Evolutionary conservation across 2,888 invertebrate species (phyloP), one percentile per base, ranked within the genome.

Genomic region (Euzophera pinguis): DNA sequence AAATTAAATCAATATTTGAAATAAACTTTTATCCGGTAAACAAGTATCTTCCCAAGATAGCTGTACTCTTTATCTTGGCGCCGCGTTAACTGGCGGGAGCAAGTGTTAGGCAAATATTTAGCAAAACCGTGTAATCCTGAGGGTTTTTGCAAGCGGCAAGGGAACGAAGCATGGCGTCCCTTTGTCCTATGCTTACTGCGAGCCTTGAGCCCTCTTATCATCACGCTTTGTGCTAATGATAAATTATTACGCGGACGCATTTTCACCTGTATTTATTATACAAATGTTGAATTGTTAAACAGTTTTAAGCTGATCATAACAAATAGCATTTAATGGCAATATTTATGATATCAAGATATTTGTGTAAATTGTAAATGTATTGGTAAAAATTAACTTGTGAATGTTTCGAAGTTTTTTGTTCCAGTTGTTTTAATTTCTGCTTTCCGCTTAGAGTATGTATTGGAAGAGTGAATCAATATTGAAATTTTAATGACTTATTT

Each of bases 51-150:
- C 45, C 37, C 9, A 34, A 47, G 52, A 39, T 43, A 51, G 35
- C 59, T 34, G 14, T 9, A n/a, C 10, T 43, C 35, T 43, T 51
- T 51, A 51, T 51, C 49, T 57, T 47, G 50, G 54, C 60, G 43
- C 50, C 60, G 56, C 64, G 63, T 64, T 68, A 64, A 63, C 63
- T 62, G 65, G 56, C 59, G 53, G 49, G 54, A 67, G 67, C 69
- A 74, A 81, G 76, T 80, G 77, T 76, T 75, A 71, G 72, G 76
- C 78, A 81, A 83, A 84, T 84, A 82, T 86, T 85, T 83, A 77
- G 72, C 73, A 69, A 73, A 72, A 75, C 74, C 70, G 64, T 72
- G 73, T 84, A 84, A 84, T 83, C 81, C 82, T 69, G 63, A 60
- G 63, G 73, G 78, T 81, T 83, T 82, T 81, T 83, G 77, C 78